Conservation (phyloP, 2,113 vertebrate species). For the Pogona vitticeps region DNA sequence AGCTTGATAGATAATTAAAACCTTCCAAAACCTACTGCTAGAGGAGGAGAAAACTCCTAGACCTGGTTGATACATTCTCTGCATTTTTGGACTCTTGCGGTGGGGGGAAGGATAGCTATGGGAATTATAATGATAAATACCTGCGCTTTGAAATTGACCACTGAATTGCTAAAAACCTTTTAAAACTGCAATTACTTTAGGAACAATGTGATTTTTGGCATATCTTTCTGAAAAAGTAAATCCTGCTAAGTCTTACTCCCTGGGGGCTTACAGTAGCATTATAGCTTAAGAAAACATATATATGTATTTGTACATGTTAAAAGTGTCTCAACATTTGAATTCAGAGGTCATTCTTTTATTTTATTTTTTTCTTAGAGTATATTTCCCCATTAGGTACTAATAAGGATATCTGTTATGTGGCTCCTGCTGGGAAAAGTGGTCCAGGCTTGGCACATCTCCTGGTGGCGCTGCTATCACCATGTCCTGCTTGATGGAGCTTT, state of each 20-base stretch:
- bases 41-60: neutral
- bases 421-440: neutral
- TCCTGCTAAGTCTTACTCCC: neutral
- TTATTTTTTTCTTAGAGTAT: slow-evolving; percentile 25
- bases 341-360: neutral
- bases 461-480: neutral
- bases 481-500: neutral
- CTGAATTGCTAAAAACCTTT: slow-evolving; percentile 18
- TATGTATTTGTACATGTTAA: no score
- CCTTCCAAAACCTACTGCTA: neutral
- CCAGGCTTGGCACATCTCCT: neutral
- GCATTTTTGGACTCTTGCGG: neutral
- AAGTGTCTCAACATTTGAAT: neutral
- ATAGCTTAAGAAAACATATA: no score
- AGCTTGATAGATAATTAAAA: no score
- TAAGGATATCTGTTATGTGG: neutral
- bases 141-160: neutral
- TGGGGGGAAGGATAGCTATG: neutral
- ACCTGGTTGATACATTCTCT: neutral
- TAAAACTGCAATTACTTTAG: slow-evolving; percentile 1
- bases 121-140: neutral
- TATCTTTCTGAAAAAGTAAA: neutral
- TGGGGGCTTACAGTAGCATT: neutral
- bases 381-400: neutral
- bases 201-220: neutral